Evolutionary conservation across 2,888 invertebrate species (phyloP).

Genomic region (Nomada goodeniana): DNA sequence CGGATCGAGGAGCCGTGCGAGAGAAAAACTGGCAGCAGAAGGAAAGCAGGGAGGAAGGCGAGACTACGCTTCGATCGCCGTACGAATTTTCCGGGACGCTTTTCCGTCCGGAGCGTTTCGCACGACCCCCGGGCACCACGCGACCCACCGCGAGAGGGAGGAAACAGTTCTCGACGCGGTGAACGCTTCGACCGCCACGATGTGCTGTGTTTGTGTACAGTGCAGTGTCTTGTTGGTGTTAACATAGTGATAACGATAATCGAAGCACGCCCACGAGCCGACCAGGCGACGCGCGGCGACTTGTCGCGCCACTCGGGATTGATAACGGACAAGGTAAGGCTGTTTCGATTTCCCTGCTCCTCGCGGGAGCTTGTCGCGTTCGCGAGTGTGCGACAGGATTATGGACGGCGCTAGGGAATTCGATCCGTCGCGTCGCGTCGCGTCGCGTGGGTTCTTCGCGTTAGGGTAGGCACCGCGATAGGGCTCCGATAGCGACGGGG

Average conservation of each 20-base stretch:
- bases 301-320: constrained; percentile 42
- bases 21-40: constrained; percentile 28
- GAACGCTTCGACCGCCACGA: constrained; percentile 70
- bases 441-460: too few relatives aligned
- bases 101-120: neutral
- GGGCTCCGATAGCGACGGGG: too few relatives aligned
- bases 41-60: constrained; percentile 19
- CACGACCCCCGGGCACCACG: neutral
- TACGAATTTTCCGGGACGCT: constrained; percentile 5
- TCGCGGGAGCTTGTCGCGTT: too few relatives aligned
- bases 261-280: constrained; percentile 45
- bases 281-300: constrained; percentile 24
- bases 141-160: constrained; percentile 12
- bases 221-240: constrained; percentile 83
- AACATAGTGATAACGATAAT: constrained; percentile 78
- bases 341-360: neutral
- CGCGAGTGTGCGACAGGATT: too few relatives aligned
- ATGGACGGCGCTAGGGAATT: too few relatives aligned
- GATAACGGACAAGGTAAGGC: constrained; percentile 44
- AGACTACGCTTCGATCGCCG: constrained; percentile 6
- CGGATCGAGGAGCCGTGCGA: constrained; percentile 18
- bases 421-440: too few relatives aligned
- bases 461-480: too few relatives aligned
- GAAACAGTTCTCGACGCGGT: constrained; percentile 3
- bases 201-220: constrained; percentile 83